A percentile compares a stretch with the other conserved stretches of the same genome.
Conservation (phyloP, 2,797 vertebrate species). For the Syncerus caffer region DNA sequence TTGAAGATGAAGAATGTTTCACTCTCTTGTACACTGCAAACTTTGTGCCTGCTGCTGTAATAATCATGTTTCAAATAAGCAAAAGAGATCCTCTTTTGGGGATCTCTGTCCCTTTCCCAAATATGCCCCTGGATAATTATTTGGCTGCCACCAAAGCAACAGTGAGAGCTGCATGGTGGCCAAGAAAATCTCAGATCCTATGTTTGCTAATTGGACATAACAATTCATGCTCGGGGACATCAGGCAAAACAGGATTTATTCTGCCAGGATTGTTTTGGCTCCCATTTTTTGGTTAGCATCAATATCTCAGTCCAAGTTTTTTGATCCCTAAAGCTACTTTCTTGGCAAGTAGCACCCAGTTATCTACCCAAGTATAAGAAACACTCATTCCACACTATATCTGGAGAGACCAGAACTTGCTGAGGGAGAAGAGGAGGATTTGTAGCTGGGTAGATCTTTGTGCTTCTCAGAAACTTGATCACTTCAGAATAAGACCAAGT, state of each 20-base stretch:
- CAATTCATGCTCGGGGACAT: constrained; percentile 38
- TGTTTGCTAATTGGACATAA: constrained; percentile 66
- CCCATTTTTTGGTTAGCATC: neutral
- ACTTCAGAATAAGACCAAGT: constrained; percentile 35
- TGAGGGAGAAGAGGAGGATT: neutral
- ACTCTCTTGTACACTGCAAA: neutral
- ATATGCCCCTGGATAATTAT: constrained; percentile 50
- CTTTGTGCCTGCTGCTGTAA: neutral
- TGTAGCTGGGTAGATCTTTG: neutral
- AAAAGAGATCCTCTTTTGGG: neutral
- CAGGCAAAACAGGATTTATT: neutral
- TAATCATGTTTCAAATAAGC: neutral
- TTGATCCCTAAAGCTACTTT: neutral
- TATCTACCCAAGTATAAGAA: neutral
- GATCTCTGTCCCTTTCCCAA: constrained; percentile 24
- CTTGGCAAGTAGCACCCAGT: neutral
- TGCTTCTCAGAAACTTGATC: constrained; percentile 24
- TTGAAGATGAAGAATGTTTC: constrained; percentile 23
- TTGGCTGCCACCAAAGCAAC: constrained; percentile 40
- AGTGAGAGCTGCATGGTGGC: constrained; percentile 39
- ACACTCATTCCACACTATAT: neutral
- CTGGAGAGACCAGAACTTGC: neutral
- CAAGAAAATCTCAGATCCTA: constrained; percentile 60
- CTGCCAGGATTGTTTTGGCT: constrained; percentile 20
- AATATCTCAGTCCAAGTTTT: neutral